Base-by-base conservation (phyloP, 2,113 vertebrate genomes). In the Canis aureus region DNA sequence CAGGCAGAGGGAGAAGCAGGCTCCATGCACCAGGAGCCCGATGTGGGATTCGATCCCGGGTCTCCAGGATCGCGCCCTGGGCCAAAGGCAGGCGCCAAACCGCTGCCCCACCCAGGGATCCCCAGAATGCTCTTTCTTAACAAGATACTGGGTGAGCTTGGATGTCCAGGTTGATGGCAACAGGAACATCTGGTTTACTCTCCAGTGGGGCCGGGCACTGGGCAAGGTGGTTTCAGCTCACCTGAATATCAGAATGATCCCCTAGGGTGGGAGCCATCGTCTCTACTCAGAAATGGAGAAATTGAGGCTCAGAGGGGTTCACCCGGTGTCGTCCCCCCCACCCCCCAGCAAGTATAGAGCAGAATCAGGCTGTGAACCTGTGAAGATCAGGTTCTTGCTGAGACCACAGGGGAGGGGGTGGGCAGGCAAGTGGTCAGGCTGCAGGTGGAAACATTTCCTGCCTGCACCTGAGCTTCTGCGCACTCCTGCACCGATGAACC, bases 21-120 rank as follows among this genome's bases (percentile, higher is more conserved):
- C 27, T 66, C 27, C 5, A 25, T 66, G 64, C 64, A 2, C 62
- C 2, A 11, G 5, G 62, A 69, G 32, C 32, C 66, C 3, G 16
- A 35, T 0, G 8, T 3, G 67, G 67, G 67, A 3, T n/a, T 71
- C 17, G 8, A 71, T 35, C 67, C 17, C 67, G 2, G 2, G 57
- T 19, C 57, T 2, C 1, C 0, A 0, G 20, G 57, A 59, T 59
- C 1, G 0, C 5, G 57, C 17, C 19, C 57, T 5, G 57, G 20
- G 19, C 57, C 0, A 7, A 59, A 59, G 57, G 17, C 6, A 2
- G 57, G 5, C 1, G 19, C 57, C 6, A 1, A 19, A 59, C 57
- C 6, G 20, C 57, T 22, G 57, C 6, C 4, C 57, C 57, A 19
- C 57, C 57, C 57, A 59, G 57, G 57, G 1, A 7, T 19, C 57